A percentile compares a stretch with the other conserved stretches of the same genome.
phyloP scores from a whole-genome alignment of 2,888 invertebrate species.

The Thymelicus acteon region DNA sequence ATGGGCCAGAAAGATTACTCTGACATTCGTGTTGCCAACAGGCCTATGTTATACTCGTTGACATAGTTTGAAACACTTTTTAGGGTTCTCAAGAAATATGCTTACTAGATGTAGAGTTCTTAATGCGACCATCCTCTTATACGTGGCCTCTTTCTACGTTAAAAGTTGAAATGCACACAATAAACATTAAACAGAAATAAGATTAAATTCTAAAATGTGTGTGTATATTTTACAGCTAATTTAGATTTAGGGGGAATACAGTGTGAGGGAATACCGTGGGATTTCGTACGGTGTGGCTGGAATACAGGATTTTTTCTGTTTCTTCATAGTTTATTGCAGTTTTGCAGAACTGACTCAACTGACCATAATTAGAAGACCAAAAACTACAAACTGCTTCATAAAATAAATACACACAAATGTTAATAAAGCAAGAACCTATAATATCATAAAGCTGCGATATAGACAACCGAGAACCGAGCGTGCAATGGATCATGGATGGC shows the following conservation, averaged over 20 bases:
- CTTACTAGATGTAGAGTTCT: slow-evolving; percentile 21
- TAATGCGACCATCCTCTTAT: slow-evolving; percentile 13
- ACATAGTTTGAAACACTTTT: slow-evolving; percentile 34
- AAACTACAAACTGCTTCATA: no score
- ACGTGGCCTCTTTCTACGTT: slow-evolving; percentile 9
- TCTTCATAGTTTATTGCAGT: no score
- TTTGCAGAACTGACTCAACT: no score
- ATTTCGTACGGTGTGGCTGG: no score
- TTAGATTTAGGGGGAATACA: no score
- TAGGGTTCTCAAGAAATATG: slow-evolving; percentile 31
- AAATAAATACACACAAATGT: not conserved
- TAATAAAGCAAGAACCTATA: not conserved
- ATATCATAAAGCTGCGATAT: not conserved
- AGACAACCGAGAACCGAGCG: slow-evolving; percentile 34
- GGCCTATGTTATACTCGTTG: slow-evolving; percentile 27
- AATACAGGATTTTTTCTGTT: no score
- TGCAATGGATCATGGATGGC: slow-evolving; percentile 39
- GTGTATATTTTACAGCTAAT: no score
- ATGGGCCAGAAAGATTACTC: slow-evolving; percentile 15
- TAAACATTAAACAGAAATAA: no score
- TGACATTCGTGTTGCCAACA: slow-evolving; percentile 6
- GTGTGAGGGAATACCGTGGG: no score
- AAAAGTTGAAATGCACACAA: no score
- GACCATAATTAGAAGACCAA: no score
- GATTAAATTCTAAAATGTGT: no score